Conservation (phyloP, 2,797 vertebrate species). For the Falco biarmicus region DNA sequence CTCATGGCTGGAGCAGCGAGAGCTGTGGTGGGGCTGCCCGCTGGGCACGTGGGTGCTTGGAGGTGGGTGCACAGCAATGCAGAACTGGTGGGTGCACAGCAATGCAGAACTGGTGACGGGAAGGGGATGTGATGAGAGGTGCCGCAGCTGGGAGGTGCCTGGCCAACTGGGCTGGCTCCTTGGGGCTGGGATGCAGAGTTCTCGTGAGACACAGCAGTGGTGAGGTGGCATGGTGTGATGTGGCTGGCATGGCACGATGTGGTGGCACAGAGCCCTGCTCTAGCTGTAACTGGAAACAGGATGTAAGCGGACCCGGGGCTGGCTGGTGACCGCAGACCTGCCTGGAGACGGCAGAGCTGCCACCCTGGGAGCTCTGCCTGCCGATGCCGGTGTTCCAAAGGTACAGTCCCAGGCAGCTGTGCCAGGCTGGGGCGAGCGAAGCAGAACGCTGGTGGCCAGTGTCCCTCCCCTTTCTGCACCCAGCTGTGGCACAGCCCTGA, state of each 20-base stretch:
- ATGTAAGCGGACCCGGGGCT: neutral
- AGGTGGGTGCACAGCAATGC: too few species aligned
- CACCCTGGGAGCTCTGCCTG: neutral
- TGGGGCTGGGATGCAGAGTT: fast-evolving
- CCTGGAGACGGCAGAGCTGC: neutral
- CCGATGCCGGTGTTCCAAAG: neutral
- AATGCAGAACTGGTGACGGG: neutral
- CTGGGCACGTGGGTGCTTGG: neutral
- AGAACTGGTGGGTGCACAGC: neutral
- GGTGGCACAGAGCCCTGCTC: neutral
- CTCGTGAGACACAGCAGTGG: fast-evolving
- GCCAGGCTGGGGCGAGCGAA: neutral
- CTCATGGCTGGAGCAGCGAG: neutral
- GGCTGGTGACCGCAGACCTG: neutral
- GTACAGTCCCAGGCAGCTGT: neutral
- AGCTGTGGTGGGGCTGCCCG: neutral
- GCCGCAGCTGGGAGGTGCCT: fast-evolving
- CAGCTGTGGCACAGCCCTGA: fast-evolving
- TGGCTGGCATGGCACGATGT: neutral
- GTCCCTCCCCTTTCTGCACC: neutral
- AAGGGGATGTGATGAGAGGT: neutral
- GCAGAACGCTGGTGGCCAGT: neutral
- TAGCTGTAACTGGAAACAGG: conserved; percentile 36
- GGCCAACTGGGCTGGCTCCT: neutral
- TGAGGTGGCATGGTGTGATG: fast-evolving